Conservation (phyloP, 2,888 invertebrate genomes). For the Sclerodermus sp. region DNA sequence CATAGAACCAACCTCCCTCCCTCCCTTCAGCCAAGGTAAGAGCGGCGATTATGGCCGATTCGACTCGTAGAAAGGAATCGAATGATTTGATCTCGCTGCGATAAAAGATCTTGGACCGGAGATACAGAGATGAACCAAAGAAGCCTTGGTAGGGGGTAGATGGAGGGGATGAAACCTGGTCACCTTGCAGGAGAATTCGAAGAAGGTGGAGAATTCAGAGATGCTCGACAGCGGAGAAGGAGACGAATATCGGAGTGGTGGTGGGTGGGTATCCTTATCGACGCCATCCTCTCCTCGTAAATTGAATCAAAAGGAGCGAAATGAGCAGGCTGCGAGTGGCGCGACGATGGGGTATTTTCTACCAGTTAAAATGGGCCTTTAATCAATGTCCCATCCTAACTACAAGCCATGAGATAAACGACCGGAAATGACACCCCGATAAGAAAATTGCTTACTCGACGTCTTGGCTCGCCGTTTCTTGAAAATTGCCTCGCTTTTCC, state of each 20-base stretch:
- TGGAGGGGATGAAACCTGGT: constrained; percentile 16
- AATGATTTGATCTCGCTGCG: constrained; percentile 45
- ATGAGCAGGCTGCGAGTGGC: constrained; percentile 28
- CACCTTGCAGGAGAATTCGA: constrained; percentile 13
- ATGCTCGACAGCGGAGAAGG: constrained; percentile 12
- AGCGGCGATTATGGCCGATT: constrained; percentile 35
- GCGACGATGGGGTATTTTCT: constrained; percentile 29
- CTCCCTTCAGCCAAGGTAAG: constrained; percentile 24
- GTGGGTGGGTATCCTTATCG: constrained; percentile 29
- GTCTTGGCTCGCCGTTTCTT: constrained; percentile 23
- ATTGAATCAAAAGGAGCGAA: constrained; percentile 53
- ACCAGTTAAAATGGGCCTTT: constrained; percentile 47
- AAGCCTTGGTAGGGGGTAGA: constrained; percentile 14
- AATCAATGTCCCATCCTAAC: constrained; percentile 50
- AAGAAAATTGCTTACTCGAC: constrained; percentile 52
- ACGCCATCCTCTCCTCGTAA: constrained; percentile 47
- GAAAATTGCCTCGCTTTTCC: constrained; percentile 41
- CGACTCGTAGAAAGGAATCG: constrained; percentile 34
- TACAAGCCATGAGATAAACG: constrained; percentile 52
- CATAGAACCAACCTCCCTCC: constrained; percentile 12
- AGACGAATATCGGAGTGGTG: constrained; percentile 15
- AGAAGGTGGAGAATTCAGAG: constrained; percentile 13
- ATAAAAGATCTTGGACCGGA: constrained; percentile 26
- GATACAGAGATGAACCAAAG: no score
- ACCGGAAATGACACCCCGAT: constrained; percentile 54